phyloP scores from a whole-genome alignment of 2,888 invertebrate species.

The Phengaris alcon region DNA sequence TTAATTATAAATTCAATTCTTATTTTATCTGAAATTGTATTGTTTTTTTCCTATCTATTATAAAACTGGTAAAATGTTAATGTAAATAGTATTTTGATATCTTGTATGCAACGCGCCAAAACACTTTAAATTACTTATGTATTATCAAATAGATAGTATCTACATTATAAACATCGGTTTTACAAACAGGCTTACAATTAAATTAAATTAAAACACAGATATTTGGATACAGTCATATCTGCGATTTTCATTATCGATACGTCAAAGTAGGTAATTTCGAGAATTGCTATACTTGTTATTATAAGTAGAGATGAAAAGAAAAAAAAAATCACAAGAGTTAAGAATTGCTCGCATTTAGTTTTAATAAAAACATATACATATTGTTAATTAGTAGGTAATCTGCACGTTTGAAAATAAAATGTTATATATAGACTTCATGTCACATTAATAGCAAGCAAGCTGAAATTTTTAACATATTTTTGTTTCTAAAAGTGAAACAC shows the following conservation, averaged over 20 bases:
- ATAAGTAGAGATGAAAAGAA: not conserved
- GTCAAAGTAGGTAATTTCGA: conserved; percentile 4
- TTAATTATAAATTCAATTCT: no score
- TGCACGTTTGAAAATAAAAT: no score
- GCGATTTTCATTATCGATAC: conserved; percentile 9
- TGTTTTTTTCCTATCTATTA: no score
- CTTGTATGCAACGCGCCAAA: not conserved
- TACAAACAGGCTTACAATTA: conserved; percentile 30
- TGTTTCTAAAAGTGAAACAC: no score
- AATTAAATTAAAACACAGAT: conserved; percentile 29
- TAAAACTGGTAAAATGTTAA: not conserved
- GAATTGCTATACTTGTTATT: conserved; percentile 3
- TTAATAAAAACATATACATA: no score
- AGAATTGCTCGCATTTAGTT: no score
- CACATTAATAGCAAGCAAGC: no score
- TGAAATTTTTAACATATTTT: no score
- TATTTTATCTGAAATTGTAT: no score
- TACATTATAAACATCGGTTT: conserved; percentile 29
- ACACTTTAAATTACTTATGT: not conserved
- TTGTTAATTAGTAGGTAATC: no score
- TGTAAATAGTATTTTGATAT: not conserved
- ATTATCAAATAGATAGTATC: conserved; percentile 26
- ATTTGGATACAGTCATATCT: conserved; percentile 25
- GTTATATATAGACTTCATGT: no score
- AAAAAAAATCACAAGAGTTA: not conserved